phyloP scores from a whole-genome alignment of 2,888 invertebrate species.

The Lepas anatifera region DNA sequence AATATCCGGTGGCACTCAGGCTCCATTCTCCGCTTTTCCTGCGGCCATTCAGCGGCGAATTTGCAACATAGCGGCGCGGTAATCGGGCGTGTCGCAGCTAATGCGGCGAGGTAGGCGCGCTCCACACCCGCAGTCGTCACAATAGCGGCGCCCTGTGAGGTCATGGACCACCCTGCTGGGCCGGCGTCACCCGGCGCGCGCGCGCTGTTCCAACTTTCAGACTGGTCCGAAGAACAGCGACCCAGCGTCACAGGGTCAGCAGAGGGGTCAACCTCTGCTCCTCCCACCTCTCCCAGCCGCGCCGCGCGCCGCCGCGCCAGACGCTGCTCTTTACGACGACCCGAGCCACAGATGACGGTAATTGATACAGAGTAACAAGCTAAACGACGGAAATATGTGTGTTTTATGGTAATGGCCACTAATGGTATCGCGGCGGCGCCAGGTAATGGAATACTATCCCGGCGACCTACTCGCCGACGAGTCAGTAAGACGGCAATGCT shows the following conservation, averaged over 20 bases:
- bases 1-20: not conserved
- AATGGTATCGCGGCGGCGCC: not conserved
- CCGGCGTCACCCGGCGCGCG: not conserved
- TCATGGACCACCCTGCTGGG: not conserved
- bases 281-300: not conserved
- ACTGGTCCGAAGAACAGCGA: too few relatives aligned
- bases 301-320: not conserved
- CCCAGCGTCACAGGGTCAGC: not conserved
- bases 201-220: too few relatives aligned
- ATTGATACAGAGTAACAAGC: conserved; percentile 5
- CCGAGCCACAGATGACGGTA: not conserved
- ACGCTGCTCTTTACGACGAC: not conserved
- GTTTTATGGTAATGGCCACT: conserved; percentile 5
- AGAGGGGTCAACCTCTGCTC: not conserved
- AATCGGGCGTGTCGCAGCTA: not conserved
- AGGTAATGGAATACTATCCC: not conserved
- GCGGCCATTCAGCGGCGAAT: not conserved
- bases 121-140: not conserved
- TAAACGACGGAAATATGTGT: conserved; percentile 3
- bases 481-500: not conserved
- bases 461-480: not conserved
- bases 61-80: not conserved
- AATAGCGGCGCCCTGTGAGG: not conserved
- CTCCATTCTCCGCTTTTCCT: not conserved
- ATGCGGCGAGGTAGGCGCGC: not conserved